Base-by-base conservation (phyloP, 1,140 invertebrate species). In the Megathymus violae region DNA sequence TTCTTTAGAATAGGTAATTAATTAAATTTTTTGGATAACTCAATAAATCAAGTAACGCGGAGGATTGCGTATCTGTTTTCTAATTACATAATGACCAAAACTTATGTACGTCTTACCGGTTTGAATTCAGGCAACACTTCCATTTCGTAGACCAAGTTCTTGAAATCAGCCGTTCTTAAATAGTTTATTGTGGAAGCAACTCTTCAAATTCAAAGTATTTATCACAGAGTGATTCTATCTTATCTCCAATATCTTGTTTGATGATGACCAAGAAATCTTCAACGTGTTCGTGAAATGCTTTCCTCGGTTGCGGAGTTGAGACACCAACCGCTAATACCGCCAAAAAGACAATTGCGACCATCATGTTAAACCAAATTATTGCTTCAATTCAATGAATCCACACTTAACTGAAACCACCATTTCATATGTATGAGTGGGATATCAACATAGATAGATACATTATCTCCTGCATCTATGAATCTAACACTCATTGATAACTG, bases 51-150 rank as follows among this genome's bases (percentile, higher is more conserved):
- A n/a, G n/a, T n/a, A n/a, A n/a, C n/a, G n/a, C 19, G 2, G 19
- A 22, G 19, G 19, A 22, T 22, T 22, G 19, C 19, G 5, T 22
- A 22, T 3, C 5, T 22, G 19, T 22, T 5, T 3, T 22, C 19
- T 22, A 3, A 2, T 22, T 22, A 22, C 19, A 22, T 3, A 22
- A 22, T 22, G 2, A 22, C 2, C 19, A 5, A 22, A 22, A 22
- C 2, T 22, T 3, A 22, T 3, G n/a, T n/a, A n/a, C n/a, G 5
- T 22, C 85, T 85, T 62, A 89, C 87, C 56, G 83, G 80, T 54
- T 75, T 67, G 38, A 89, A 89, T 68, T 89, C 85, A 1, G 82
- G 82, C 27, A 89, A 52, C 0, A 71, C 74, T 69, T 89, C 87
- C 82, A 89, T 83, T 64, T 89, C 87, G 14, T 80, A 74, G 9